Evolutionary conservation across 2,113 vertebrate genomes (phyloP), one percentile per base, ranked within the genome.

Genomic region (Strix aluco): DNA sequence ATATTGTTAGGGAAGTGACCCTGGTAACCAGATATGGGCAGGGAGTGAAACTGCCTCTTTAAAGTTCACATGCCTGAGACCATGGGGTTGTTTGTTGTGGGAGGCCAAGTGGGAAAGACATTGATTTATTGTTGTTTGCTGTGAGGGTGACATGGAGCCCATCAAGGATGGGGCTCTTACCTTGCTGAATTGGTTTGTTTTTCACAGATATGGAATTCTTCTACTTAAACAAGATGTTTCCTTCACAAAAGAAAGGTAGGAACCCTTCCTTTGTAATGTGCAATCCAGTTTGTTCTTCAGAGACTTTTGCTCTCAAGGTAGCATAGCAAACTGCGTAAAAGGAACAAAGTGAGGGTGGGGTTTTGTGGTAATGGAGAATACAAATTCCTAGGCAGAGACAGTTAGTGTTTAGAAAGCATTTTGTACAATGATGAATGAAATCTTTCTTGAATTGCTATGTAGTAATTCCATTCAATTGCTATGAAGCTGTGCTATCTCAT

Each of bases 191-290:
- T 81, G 36, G 29, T 65, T 94, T 96, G 18, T 84, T 94, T 93
- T 79, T 79, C 69, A 73, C 90, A 98, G 98, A 96, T 98, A 98
- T 0, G 91, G 97, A 95, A 98, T 98, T 94, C 94, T 98, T 51
- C 96, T 98, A 51, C 52, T 98, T 67, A 98, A 97, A 88, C 97
- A 98, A 36, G 86, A 80, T 67, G 63, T 97, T 57, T 91, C 97
- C 11, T 55, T 96, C 58, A 97, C 96, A 42, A 98, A 97, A 94
- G 98, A 97, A 96, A 98, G 98, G 98, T 98, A 94, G 72, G 94
- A 88, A 78, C 25, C 17, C 22, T 78, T 30, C 22, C 22, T 67
- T 87, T 74, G 10, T 84, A 80, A 15, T 5, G 4, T 63, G 29
- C 14, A 79, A 22, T 85, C 52, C 58, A 40, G 11, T 77, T 80